Evolutionary conservation across 2,797 vertebrate species (phyloP), one percentile per base, ranked within the genome.

Genomic region (Cheirogaleus major): DNA sequence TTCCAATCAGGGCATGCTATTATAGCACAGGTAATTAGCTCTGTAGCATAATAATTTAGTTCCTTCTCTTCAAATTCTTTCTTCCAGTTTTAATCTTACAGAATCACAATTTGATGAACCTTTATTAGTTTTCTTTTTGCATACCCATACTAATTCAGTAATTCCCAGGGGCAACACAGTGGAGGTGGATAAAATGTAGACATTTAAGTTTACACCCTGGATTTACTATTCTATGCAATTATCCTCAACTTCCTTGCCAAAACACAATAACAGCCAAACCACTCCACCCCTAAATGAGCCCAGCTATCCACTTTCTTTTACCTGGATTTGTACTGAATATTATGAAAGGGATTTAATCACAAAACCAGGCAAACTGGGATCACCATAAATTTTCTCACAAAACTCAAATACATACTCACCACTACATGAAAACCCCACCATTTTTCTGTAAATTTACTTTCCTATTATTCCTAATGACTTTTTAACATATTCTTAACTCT

Each of bases 11-110:
- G 32, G 9, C 8, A 80, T 45, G 57, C 63, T 90, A 57, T 67
- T 84, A 52, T 41, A 75, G 18, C 41, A 48, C 12, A 30, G 23
- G 12, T 52, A 92, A 90, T 52, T 79, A 83, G 18, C 18, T 88
- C 25, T 20, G 1, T 13, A 65, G 7, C 5, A 50, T 82, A 61
- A 55, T 83, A 87, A 70, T 92, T 92, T 76, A 72, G 38, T 81
- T 84, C 11, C 7, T n/a, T 89, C 22, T 13, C 3, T 67, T 85
- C 76, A 80, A 95, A 72, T 35, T 61, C 4, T 82, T 89, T 88
- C 57, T 92, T 89, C 14, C 6, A 88, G 2, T 88, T 95, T 97
- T 92, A 82, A 89, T 89, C 25, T 65, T 88, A 65, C 7, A 90
- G 4, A 93, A 91, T 79, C 52, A 82, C 8, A 76, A 20, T 85